Conservation (phyloP, 2,113 vertebrate genomes). For the Rhabdornis inornatus region DNA sequence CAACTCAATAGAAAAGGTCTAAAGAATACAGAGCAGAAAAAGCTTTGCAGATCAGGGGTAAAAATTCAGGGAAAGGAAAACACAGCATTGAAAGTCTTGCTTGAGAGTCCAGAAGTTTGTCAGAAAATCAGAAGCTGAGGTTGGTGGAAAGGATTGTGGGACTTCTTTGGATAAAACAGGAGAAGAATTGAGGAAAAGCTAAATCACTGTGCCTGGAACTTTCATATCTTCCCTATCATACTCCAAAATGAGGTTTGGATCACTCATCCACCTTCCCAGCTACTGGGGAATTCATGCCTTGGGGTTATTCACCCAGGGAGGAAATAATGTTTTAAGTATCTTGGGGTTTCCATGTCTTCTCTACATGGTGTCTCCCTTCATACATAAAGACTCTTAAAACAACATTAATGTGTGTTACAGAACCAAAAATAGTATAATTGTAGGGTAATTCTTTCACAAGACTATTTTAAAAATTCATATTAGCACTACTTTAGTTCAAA, state of each 20-base stretch:
- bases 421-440: neutral
- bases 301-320: neutral
- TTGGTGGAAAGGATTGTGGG: neutral
- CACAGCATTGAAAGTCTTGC: neutral
- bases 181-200: neutral
- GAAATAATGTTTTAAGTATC: neutral
- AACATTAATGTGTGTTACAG: neutral
- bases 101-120: neutral
- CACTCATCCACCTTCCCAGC: neutral
- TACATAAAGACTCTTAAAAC: neutral
- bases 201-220: neutral
- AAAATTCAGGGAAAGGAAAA: neutral
- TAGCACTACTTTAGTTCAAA: neutral
- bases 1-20: neutral
- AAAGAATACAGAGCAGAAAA: neutral
- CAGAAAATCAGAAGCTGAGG: neutral
- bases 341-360: neutral
- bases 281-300: neutral
- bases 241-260: neutral
- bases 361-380: neutral
- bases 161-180: neutral
- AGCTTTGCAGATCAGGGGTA: neutral
- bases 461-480: neutral
- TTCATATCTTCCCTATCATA: neutral
- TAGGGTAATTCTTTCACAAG: neutral